Conservation (phyloP, 2,797 vertebrate species). For the Tapirus indicus region DNA sequence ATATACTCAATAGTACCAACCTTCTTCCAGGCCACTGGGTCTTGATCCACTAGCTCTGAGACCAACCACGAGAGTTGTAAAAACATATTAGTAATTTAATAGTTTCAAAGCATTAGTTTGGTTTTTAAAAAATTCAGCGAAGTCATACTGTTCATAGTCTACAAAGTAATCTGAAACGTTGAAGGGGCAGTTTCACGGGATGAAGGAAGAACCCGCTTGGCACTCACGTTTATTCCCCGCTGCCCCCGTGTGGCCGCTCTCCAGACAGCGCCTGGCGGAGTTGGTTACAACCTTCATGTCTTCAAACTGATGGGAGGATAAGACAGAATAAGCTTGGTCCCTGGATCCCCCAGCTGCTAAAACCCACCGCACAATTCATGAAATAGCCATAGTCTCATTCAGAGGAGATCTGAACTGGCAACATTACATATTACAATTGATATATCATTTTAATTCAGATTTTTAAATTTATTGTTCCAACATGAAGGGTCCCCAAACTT, state of each 20-base stretch:
- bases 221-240: slow-evolving; percentile 62
- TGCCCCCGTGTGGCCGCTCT: slow-evolving; percentile 63
- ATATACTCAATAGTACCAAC: not conserved
- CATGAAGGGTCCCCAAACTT: not conserved
- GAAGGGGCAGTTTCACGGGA: too few species aligned
- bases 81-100: not conserved
- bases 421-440: not conserved
- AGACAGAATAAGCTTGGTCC: not conserved
- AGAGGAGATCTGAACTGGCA: not conserved
- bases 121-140: not conserved
- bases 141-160: not conserved
- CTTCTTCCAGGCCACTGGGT: not conserved
- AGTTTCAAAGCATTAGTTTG: not conserved
- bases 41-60: not conserved
- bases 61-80: not conserved
- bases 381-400: not conserved
- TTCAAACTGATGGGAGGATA: not conserved
- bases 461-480: not conserved
- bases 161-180: not conserved
- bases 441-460: not conserved
- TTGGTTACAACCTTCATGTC: too few species aligned
- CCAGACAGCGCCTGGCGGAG: not conserved
- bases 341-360: not conserved
- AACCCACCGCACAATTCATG: not conserved
- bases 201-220: not conserved